A percentile compares a stretch with the other conserved stretches of the same genome.
These are phyloP conservation scores for Oncorhynchus clarkii DNA, from an alignment of 2,113 vertebrate genomes.

Conservation along the genomic window DNA sequence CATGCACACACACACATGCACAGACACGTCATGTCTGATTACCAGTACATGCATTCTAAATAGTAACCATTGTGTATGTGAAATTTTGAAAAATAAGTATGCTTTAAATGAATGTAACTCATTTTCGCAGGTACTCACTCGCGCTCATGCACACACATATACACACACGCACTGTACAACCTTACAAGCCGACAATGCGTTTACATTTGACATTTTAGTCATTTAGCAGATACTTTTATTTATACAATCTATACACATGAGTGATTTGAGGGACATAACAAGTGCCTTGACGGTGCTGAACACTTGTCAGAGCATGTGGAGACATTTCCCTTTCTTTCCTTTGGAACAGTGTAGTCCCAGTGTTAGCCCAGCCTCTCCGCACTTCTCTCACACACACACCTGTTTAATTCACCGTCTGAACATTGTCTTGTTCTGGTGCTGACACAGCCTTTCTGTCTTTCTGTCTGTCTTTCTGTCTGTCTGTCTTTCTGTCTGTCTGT, in stretches of 20 bases:
- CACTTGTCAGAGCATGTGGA: constrained; percentile 2
- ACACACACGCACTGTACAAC: constrained; percentile 2
- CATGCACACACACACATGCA: too few relatives aligned
- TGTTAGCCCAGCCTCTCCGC: constrained; percentile 59
- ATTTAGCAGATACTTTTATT: too few relatives aligned
- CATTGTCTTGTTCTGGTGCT: constrained; percentile 24
- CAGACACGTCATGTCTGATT: not conserved
- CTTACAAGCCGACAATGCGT: too few relatives aligned
- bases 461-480: not conserved
- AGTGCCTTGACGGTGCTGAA: constrained; percentile 16
- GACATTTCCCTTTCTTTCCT: constrained; percentile 18
- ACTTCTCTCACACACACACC: constrained; percentile 53
- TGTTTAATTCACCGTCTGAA: constrained; percentile 76
- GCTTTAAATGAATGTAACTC: too few relatives aligned
- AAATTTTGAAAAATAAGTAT: too few relatives aligned
- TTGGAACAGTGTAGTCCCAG: constrained; percentile 64
- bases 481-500: not conserved
- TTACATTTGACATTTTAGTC: too few relatives aligned
- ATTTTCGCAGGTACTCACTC: not conserved
- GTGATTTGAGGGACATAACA: not conserved
- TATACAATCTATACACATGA: not conserved
- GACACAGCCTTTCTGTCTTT: not conserved
- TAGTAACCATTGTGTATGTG: too few relatives aligned
- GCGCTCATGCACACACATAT: constrained; percentile 7
- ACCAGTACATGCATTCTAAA: too few relatives aligned